Evolutionary conservation across 1,140 invertebrate genomes (phyloP), one percentile per base, ranked within the genome.

Genomic region (Procambarus virginalis): DNA sequence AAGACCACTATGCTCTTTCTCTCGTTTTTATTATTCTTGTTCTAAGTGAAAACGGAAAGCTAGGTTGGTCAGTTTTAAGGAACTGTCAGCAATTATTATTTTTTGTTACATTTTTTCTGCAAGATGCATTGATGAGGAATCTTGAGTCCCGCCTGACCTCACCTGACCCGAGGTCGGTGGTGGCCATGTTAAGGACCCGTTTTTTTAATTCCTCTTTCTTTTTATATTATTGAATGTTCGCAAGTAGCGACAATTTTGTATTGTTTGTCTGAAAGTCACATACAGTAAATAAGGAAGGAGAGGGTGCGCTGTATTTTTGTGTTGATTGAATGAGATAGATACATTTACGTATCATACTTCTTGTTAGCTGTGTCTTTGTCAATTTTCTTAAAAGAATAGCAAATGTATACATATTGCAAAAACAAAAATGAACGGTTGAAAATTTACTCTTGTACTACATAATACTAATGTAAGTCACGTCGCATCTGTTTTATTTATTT

Each of bases 381-480:
- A 84, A 83, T 89, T 90, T 90, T 90, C 89, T 90, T 90, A 90
- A 90, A 55, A 84, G 89, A 90, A 90, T 90, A 90, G 89, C 73
- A 90, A 90, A 85, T 90, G 89, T 90, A 90, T 90, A 85, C 87
- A 89, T 89, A 90, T 90, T 90, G 89, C 89, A 90, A 90, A 90
- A 90, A 90, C 82, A 90, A 90, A 90, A 90, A 90, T 89, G 86
- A 89, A 89, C 68, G 20, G 77, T 83, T 84, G 87, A 89, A 89
- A 83, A 83, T 89, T 83, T 83, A 82, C 81, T 89, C 87, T 89
- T 89, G 87, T 89, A 89, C 87, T 89, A 89, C 87, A 89, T 90
- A 90, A 90, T 90, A 90, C 89, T 84, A 84, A 85, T 90, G 89
- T 90, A 90, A 90, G 89, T 82, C 87, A 89, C 87, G 75, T 89